These are phyloP conservation scores for Scomber scombrus DNA, from an alignment of 2,113 vertebrate genomes.

Conservation along the genomic window DNA sequence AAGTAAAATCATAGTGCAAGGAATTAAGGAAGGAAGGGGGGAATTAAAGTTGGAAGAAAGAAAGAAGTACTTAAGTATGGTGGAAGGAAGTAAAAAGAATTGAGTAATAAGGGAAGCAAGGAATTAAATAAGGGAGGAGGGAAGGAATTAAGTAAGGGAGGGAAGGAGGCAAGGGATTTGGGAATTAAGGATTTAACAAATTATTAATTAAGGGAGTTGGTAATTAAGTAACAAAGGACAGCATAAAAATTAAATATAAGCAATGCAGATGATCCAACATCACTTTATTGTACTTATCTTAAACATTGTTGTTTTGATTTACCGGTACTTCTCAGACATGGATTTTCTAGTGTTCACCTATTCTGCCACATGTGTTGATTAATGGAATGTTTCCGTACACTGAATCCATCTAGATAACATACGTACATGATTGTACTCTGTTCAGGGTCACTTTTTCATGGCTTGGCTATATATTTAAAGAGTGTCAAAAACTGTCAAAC, in stretches of 20 bases:
- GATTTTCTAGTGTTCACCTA: background rate
- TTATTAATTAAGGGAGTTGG: background rate
- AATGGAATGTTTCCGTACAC: background rate
- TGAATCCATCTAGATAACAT: background rate
- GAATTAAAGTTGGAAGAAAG: no score
- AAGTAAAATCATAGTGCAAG: no score
- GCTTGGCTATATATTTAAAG: conserved; percentile 36
- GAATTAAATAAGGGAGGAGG: background rate
- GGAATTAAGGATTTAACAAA: background rate
- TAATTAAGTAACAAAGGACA: no score
- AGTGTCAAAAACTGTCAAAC: conserved; percentile 20
- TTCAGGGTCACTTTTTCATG: background rate
- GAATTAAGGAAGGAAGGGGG: no score
- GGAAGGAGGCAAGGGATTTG: background rate
- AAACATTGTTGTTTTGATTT: background rate
- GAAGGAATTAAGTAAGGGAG: background rate
- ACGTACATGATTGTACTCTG: conserved; percentile 1
- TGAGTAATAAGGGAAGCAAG: background rate
- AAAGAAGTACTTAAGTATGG: no score
- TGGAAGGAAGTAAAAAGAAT: no score
- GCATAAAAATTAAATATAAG: no score
- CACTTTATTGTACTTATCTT: background rate
- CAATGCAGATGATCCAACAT: no score
- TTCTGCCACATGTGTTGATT: background rate
- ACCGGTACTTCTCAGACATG: background rate